phyloP scores from a whole-genome alignment of 2,888 invertebrate genomes.

The Rhyacophila evoluta region DNA sequence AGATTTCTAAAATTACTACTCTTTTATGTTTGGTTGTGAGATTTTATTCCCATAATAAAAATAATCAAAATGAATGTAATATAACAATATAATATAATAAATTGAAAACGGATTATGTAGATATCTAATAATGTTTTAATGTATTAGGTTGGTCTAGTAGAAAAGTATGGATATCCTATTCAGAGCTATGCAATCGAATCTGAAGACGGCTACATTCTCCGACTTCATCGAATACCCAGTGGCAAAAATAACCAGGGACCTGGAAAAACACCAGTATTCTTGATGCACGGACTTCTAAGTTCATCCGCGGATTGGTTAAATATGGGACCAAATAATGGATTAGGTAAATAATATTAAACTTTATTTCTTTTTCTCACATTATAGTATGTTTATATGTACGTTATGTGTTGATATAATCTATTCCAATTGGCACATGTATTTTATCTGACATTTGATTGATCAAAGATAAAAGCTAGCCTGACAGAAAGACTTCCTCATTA shows the following conservation, averaged over 20 bases:
- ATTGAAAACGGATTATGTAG: no score
- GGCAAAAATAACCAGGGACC: conserved; percentile 57
- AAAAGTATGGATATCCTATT: conserved; percentile 69
- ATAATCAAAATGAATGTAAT: background rate
- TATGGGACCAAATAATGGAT: conserved; percentile 75
- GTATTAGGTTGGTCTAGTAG: conserved; percentile 62
- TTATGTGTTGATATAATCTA: background rate
- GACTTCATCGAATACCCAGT: conserved; percentile 73
- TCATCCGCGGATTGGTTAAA: conserved; percentile 82
- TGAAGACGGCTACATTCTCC: conserved; percentile 76
- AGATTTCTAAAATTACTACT: no score
- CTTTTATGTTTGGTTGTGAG: no score
- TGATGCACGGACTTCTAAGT: conserved; percentile 80
- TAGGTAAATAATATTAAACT: conserved; percentile 67
- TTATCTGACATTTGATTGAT: background rate
- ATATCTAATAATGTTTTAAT: no score
- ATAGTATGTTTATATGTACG: no score
- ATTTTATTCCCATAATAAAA: no score
- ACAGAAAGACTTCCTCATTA: no score
- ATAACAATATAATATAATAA: no score
- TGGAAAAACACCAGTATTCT: conserved; percentile 64
- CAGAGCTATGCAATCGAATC: conserved; percentile 72
- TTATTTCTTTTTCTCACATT: no score
- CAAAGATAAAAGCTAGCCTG: background rate
- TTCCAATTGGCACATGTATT: background rate